Evolutionary conservation across 2,888 invertebrate species (phyloP).

Genomic region (Acronicta aceris): DNA sequence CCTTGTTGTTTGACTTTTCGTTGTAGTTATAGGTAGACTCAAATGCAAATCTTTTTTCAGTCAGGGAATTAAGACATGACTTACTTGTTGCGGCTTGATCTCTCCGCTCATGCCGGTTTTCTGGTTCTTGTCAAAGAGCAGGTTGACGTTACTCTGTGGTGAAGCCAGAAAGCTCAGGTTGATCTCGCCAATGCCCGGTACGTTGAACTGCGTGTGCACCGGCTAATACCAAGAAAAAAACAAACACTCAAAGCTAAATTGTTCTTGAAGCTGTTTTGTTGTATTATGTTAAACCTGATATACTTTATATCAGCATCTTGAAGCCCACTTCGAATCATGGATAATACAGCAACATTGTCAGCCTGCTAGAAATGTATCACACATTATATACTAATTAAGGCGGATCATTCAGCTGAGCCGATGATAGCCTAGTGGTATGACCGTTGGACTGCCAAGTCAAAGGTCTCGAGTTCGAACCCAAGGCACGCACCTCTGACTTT

Average conservation of each 20-base stretch:
- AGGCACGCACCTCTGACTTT: too few species aligned
- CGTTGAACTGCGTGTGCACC: slow-evolving; percentile 75
- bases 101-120: slow-evolving; percentile 80
- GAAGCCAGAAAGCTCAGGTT: slow-evolving; percentile 82
- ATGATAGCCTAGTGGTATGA: too few species aligned
- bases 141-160: slow-evolving; percentile 80
- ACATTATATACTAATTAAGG: too few species aligned
- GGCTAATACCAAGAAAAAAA: slow-evolving; percentile 45
- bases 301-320: background rate
- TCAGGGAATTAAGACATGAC: slow-evolving; percentile 34
- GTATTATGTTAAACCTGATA: slow-evolving; percentile 9
- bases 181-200: slow-evolving; percentile 84
- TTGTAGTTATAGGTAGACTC: background rate
- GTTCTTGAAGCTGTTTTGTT: background rate
- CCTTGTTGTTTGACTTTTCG: background rate
- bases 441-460: too few species aligned
- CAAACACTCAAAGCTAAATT: slow-evolving; percentile 25
- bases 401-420: too few species aligned
- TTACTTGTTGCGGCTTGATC: slow-evolving; percentile 80
- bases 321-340: slow-evolving; percentile 7
- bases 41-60: background rate
- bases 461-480: too few species aligned
- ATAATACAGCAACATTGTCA: background rate
- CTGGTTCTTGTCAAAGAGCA: slow-evolving; percentile 81
- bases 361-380: too few species aligned